Evolutionary conservation across 2,888 invertebrate genomes (phyloP).

Genomic region (Dynastes grantii): DNA sequence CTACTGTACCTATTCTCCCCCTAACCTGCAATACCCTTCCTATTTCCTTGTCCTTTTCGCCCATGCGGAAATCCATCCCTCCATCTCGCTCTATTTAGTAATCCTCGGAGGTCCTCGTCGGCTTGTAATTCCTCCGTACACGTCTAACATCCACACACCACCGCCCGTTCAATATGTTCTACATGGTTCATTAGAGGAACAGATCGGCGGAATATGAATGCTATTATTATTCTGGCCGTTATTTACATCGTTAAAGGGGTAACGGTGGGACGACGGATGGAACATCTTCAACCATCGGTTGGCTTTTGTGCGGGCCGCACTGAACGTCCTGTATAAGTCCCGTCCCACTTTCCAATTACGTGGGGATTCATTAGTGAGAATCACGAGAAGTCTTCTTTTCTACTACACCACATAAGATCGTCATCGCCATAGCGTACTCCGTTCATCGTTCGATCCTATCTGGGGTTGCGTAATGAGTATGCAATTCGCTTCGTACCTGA

Average conservation of each 20-base stretch:
- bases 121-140: constrained; percentile 38
- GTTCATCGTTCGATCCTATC: constrained; percentile 16
- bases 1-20: neutral
- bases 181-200: constrained; percentile 63
- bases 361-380: constrained; percentile 59
- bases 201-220: constrained; percentile 62
- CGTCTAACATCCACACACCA: constrained; percentile 43
- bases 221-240: constrained; percentile 61
- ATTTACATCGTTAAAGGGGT: constrained; percentile 57
- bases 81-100: constrained; percentile 37
- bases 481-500: neutral
- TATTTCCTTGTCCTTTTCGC: constrained; percentile 11
- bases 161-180: constrained; percentile 58
- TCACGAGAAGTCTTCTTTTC: constrained; percentile 58
- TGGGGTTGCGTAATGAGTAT: constrained; percentile 37
- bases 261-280: neutral
- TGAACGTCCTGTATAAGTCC: constrained; percentile 38
- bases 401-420: constrained; percentile 29
- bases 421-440: constrained; percentile 41
- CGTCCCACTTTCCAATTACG: constrained; percentile 56
- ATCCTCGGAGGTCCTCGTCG: constrained; percentile 30
- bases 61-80: neutral
- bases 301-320: constrained; percentile 16
- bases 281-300: constrained; percentile 38
- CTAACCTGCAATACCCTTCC: neutral